phyloP scores from a whole-genome alignment of 2,113 vertebrate species.

The Chionis minor region DNA sequence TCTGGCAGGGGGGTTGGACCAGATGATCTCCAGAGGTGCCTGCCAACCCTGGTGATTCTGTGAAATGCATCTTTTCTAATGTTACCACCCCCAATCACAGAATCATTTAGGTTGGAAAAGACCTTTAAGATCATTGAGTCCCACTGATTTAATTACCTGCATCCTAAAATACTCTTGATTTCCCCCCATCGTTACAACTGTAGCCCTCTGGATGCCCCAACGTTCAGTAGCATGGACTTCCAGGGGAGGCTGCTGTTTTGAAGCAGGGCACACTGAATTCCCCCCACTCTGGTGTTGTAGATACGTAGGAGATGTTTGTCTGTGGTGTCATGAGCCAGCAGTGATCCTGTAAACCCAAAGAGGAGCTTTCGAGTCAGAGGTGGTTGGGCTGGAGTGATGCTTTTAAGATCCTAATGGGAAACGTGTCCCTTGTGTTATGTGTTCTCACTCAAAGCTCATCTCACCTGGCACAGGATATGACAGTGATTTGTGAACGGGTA shows the following conservation, averaged over 20 bases:
- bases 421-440: neutral
- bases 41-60: too few species aligned
- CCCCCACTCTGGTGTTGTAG: neutral
- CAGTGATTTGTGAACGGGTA: neutral
- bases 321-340: rapidly evolving
- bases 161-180: neutral
- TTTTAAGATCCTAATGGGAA: neutral
- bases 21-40: too few species aligned
- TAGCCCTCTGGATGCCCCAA: neutral
- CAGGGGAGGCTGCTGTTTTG: rapidly evolving
- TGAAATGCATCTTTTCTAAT: neutral
- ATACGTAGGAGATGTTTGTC: neutral
- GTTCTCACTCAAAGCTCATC: neutral
- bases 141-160: neutral
- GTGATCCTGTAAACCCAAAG: neutral
- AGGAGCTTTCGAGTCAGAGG: neutral
- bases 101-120: neutral
- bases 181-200: neutral
- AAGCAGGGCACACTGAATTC: neutral
- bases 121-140: neutral
- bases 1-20: too few species aligned
- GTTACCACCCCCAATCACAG: neutral
- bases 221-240: neutral
- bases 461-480: neutral
- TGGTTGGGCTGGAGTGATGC: neutral